These are phyloP conservation scores for Zaprionus kolodkinae DNA, from an alignment of 1,140 invertebrate genomes.

Conservation along the genomic window DNA sequence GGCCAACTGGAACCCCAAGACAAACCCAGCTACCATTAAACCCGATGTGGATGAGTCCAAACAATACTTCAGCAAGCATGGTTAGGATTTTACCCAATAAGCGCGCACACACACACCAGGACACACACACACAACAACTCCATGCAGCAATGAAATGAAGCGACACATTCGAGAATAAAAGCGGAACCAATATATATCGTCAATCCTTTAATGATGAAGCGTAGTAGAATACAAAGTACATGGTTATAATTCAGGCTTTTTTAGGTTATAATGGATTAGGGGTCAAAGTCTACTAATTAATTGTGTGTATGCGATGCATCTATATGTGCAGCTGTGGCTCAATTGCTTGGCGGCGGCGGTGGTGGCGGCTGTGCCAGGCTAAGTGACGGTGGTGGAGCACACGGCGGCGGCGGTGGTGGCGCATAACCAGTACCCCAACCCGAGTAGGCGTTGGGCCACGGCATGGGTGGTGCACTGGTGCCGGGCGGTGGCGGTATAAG, in stretches of 20 bases:
- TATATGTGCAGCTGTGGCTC: conserved; percentile 17
- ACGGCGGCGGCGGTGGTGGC: conserved; percentile 85
- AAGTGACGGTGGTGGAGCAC: conserved; percentile 85
- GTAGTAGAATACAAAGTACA: conserved; percentile 41
- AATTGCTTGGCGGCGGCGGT: conserved; percentile 85
- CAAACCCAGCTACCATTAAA: conserved; percentile 91
- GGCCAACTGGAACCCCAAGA: conserved; percentile 92
- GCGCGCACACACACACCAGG: no score
- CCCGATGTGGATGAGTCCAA: conserved; percentile 92
- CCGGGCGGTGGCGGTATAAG: conserved; percentile 79
- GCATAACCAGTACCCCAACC: conserved; percentile 84
- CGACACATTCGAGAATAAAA: conserved; percentile 33
- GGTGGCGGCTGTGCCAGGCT: conserved; percentile 78
- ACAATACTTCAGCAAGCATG: conserved; percentile 89
- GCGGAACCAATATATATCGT: conserved; percentile 23
- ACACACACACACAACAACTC: no score
- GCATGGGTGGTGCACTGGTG: conserved; percentile 63
- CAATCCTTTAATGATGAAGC: conserved; percentile 48
- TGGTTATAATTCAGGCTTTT: conserved; percentile 36
- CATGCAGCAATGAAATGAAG: conserved; percentile 10
- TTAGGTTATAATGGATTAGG: conserved; percentile 26
- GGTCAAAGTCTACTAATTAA: conserved; percentile 44
- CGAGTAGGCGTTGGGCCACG: conserved; percentile 82
- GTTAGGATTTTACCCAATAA: conserved; percentile 58
- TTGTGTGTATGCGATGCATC: conserved; percentile 14